Conservation (phyloP, 2,113 vertebrate species). For the Motacilla tschutschensis region DNA sequence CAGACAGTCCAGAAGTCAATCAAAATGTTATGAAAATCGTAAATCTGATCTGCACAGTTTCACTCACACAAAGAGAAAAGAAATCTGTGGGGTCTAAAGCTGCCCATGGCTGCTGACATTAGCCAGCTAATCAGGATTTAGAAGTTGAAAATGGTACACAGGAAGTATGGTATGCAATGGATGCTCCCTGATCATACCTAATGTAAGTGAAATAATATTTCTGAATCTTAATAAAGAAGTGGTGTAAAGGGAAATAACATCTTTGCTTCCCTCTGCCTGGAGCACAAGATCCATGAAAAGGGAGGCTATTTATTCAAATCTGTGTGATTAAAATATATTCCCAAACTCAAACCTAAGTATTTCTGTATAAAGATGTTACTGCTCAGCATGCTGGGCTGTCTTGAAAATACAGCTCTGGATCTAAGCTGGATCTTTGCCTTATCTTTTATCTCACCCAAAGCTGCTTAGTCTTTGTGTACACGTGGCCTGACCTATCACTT, state of each 20-base stretch:
- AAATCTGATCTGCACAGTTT: slow-evolving; percentile 2
- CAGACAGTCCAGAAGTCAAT: neutral
- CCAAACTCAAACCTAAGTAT: neutral
- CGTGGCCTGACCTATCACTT: neutral
- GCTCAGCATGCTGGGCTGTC: neutral
- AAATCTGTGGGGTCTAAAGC: neutral
- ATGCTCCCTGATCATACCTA: neutral
- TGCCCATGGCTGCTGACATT: slow-evolving; percentile 16
- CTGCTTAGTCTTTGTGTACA: slow-evolving; percentile 16
- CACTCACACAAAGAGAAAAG: neutral
- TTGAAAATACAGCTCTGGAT: neutral
- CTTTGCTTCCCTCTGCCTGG: neutral
- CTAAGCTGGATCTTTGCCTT: neutral
- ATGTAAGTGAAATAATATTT: neutral
- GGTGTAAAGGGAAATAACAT: neutral
- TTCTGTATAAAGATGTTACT: neutral
- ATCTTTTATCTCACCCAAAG: slow-evolving; percentile 19
- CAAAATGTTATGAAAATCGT: neutral
- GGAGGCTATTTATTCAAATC: neutral
- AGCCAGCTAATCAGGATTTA: slow-evolving; percentile 19
- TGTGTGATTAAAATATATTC: neutral
- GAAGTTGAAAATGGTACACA: neutral
- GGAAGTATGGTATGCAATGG: neutral
- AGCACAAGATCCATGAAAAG: neutral
- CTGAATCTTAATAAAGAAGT: neutral